Conservation (phyloP, 2,113 vertebrate species). For the Aramus guarauna region DNA sequence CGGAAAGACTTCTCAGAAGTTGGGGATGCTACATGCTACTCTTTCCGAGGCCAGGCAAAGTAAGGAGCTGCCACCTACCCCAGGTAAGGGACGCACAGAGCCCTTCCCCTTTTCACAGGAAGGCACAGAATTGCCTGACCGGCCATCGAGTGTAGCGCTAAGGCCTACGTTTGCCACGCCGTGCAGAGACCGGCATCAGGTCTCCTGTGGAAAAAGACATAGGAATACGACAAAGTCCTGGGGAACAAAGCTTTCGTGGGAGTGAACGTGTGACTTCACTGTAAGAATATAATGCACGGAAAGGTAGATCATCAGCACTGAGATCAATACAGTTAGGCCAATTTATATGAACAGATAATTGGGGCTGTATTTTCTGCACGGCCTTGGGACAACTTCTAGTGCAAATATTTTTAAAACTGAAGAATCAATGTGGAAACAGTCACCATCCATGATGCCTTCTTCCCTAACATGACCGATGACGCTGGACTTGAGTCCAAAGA, state of each 20-base stretch:
- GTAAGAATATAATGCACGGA: background rate
- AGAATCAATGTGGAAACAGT: background rate
- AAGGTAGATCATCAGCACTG: background rate
- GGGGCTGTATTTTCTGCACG: background rate
- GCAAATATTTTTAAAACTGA: background rate
- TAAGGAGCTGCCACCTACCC: background rate
- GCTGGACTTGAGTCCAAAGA: background rate
- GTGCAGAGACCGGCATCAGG: background rate
- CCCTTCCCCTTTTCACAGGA: background rate
- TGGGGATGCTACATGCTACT: background rate
- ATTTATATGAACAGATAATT: background rate
- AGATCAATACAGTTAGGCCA: background rate
- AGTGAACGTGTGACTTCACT: background rate
- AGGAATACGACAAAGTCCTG: background rate
- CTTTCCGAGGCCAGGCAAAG: background rate
- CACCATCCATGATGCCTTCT: background rate
- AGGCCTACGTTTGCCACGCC: background rate
- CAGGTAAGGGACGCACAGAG: rapidly evolving
- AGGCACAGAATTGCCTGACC: no score
- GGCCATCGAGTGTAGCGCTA: rapidly evolving
- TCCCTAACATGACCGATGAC: background rate
- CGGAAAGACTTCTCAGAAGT: background rate
- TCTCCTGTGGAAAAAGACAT: background rate
- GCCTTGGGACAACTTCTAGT: background rate
- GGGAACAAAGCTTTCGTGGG: background rate